Evolutionary conservation across 1,140 invertebrate species (phyloP).

Genomic region (Helicorthomorpha holstii): DNA sequence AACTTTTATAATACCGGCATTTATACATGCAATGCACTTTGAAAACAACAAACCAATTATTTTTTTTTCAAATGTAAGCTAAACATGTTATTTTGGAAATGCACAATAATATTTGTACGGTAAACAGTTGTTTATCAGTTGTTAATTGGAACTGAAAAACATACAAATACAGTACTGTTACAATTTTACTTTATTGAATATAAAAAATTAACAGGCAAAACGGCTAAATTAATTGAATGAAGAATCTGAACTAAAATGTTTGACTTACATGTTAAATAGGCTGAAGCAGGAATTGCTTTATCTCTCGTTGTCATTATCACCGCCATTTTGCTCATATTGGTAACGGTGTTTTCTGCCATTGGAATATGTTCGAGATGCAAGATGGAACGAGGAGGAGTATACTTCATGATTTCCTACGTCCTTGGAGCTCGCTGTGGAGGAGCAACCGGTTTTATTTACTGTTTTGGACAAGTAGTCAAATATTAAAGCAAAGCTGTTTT

Average conservation of each 20-base stretch:
- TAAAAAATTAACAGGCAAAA: no score
- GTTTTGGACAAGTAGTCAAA: slow-evolving; percentile 82
- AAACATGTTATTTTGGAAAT: no score
- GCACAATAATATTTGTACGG: no score
- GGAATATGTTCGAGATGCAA: slow-evolving; percentile 89
- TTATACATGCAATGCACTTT: no score
- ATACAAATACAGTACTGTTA: no score
- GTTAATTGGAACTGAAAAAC: no score
- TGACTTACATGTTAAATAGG: slow-evolving; percentile 22
- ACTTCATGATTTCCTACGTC: slow-evolving; percentile 85
- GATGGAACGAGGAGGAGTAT: slow-evolving; percentile 87
- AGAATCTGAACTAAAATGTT: neutral
- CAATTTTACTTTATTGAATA: no score
- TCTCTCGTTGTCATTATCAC: slow-evolving; percentile 73
- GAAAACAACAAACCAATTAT: no score
- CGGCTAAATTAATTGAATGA: neutral
- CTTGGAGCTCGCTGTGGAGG: slow-evolving; percentile 81
- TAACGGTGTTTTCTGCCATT: slow-evolving; percentile 81
- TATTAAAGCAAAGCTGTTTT: no score
- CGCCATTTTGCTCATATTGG: slow-evolving; percentile 70
- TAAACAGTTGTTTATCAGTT: no score
- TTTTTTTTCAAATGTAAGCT: no score
- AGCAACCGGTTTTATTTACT: slow-evolving; percentile 78
- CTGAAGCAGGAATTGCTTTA: slow-evolving; percentile 76
- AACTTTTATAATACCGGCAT: no score